These are phyloP conservation scores for Notiomystis cincta DNA, from an alignment of 2,113 vertebrate species.

Conservation along the genomic window DNA sequence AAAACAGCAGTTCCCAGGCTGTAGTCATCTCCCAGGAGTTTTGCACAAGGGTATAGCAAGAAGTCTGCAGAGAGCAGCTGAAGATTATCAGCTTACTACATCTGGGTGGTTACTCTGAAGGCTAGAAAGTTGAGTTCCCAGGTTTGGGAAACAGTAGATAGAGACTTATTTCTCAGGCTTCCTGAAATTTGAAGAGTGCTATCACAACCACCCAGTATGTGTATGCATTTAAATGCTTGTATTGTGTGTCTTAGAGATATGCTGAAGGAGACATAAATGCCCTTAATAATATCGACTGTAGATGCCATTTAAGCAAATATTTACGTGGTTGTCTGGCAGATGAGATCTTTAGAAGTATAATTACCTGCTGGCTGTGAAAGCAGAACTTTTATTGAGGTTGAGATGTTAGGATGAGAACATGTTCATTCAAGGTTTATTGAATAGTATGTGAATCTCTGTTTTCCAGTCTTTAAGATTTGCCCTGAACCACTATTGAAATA, in stretches of 20 bases:
- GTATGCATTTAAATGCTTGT: background rate
- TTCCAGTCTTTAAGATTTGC: background rate
- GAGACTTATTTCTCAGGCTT: background rate
- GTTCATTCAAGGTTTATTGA: background rate
- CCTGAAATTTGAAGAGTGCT: background rate
- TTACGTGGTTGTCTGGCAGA: background rate
- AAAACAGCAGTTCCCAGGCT: background rate
- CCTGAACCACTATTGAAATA: background rate
- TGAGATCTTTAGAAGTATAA: background rate
- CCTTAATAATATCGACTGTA: background rate
- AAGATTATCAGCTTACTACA: background rate
- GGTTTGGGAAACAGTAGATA: background rate
- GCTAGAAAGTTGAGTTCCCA: background rate
- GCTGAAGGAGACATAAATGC: background rate
- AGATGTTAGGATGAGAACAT: background rate
- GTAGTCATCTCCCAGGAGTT: background rate
- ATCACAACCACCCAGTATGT: background rate
- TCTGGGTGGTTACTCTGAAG: background rate
- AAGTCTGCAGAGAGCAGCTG: background rate
- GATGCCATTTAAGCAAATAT: conserved; percentile 15
- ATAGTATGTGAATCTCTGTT: background rate
- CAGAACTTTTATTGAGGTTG: background rate
- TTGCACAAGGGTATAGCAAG: background rate
- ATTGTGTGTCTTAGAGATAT: background rate
- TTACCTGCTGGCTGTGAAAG: background rate